Percentiles rank a stretch among this genome's conserved stretches.
These are phyloP conservation scores for Nothura maculosa DNA, from an alignment of 2,797 vertebrate genomes.

Conservation along the genomic window DNA sequence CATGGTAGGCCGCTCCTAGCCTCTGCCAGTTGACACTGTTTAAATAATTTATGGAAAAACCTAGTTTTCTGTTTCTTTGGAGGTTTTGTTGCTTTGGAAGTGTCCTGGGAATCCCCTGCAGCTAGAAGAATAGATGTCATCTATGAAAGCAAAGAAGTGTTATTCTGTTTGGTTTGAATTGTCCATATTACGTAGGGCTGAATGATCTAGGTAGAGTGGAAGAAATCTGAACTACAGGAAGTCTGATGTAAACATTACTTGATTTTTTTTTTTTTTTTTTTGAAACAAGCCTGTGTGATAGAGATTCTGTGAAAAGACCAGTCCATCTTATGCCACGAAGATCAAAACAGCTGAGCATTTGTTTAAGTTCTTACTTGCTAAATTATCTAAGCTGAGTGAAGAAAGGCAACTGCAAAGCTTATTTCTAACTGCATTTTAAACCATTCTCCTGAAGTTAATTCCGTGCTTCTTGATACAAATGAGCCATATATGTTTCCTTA, in stretches of 20 bases:
- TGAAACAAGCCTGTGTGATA: neutral
- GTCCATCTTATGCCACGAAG: neutral
- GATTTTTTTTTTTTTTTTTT: neutral
- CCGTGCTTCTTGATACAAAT: neutral
- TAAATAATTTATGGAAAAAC: neutral
- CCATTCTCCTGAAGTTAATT: neutral
- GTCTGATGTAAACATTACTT: neutral
- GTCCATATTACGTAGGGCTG: neutral
- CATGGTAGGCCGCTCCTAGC: neutral
- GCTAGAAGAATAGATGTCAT: neutral
- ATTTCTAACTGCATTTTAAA: neutral
- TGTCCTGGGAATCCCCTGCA: neutral
- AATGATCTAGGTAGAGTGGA: neutral
- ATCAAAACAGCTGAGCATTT: neutral
- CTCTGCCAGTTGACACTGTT: neutral
- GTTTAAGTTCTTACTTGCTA: neutral
- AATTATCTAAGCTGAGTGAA: neutral
- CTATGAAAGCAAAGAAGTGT: neutral
- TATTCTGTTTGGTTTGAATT: neutral
- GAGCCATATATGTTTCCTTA: neutral
- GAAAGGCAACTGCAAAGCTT: neutral
- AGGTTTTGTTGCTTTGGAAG: neutral
- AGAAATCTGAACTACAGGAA: neutral
- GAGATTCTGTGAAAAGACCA: neutral
- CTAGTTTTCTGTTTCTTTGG: neutral